Conservation (phyloP, 2,113 vertebrate genomes). For the Pampusana beccarii region DNA sequence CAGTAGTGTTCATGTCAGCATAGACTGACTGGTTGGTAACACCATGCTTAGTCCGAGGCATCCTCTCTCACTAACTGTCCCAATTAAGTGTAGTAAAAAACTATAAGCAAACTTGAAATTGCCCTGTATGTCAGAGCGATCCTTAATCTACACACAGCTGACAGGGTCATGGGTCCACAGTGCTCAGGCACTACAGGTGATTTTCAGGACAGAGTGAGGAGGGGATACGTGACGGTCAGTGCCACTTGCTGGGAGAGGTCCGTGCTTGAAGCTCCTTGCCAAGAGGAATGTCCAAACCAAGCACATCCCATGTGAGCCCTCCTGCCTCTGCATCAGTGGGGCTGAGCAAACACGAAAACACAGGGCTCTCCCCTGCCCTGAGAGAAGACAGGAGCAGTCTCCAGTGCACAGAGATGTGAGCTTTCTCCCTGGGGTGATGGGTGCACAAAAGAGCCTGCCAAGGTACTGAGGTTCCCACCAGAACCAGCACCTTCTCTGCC, state of each 20-base stretch:
- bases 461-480: background rate
- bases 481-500: background rate
- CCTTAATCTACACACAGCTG: background rate
- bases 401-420: accelerated
- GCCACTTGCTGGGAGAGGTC: background rate
- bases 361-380: background rate
- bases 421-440: background rate
- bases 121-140: background rate
- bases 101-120: background rate
- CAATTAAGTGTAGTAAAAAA: background rate
- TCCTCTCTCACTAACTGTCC: background rate
- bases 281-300: background rate
- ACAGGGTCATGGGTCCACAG: background rate
- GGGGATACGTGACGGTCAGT: accelerated
- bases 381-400: accelerated
- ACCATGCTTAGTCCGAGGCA: accelerated
- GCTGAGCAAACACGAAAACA: accelerated
- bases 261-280: accelerated
- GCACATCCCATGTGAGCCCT: background rate
- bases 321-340: background rate
- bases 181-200: background rate
- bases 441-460: background rate
- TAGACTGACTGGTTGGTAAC: background rate
- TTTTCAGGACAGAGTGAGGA: background rate
- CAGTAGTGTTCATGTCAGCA: background rate